A percentile compares a stretch with the other conserved stretches of the same genome.
Evolutionary conservation across 2,113 vertebrate species (phyloP).

Genomic region (Camelus dromedarius): DNA sequence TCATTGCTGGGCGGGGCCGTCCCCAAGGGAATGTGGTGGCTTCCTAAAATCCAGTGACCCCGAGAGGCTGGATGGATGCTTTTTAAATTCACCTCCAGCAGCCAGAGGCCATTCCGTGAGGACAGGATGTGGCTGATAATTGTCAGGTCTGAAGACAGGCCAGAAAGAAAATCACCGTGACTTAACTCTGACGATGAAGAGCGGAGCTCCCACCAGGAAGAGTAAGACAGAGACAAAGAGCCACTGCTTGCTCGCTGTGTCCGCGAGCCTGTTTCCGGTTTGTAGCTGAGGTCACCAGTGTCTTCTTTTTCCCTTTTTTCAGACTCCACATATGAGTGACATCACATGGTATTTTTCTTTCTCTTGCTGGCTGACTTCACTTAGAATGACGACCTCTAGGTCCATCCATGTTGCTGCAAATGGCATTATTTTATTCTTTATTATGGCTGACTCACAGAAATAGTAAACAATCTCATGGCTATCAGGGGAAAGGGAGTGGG

Average conservation of each 20-base stretch:
- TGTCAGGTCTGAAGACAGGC: conserved; percentile 79
- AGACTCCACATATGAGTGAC: too few species aligned
- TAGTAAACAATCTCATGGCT: too few species aligned
- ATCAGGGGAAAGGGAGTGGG: too few species aligned
- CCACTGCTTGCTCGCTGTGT: neutral
- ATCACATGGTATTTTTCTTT: too few species aligned
- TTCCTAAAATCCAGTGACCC: conserved; percentile 75
- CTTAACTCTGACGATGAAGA: conserved; percentile 88
- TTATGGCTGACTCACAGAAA: too few species aligned
- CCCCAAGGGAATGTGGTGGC: neutral
- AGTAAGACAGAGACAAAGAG: conserved; percentile 92
- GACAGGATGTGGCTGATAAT: conserved; percentile 89
- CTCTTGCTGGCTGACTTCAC: too few species aligned
- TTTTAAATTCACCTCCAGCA: conserved; percentile 74
- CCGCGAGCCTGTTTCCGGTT: too few species aligned
- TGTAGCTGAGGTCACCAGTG: too few species aligned
- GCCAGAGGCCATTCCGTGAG: conserved; percentile 81
- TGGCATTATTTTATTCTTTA: too few species aligned
- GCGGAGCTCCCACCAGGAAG: conserved; percentile 88
- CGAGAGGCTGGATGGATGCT: conserved; percentile 63
- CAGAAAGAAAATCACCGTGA: conserved; percentile 80
- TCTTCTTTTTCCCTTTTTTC: too few species aligned
- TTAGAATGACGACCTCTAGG: too few species aligned
- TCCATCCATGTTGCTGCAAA: too few species aligned
- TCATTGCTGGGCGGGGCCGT: conserved; percentile 54